Conservation (phyloP, 2,797 vertebrate species). For the Tamandua tetradactyla region DNA sequence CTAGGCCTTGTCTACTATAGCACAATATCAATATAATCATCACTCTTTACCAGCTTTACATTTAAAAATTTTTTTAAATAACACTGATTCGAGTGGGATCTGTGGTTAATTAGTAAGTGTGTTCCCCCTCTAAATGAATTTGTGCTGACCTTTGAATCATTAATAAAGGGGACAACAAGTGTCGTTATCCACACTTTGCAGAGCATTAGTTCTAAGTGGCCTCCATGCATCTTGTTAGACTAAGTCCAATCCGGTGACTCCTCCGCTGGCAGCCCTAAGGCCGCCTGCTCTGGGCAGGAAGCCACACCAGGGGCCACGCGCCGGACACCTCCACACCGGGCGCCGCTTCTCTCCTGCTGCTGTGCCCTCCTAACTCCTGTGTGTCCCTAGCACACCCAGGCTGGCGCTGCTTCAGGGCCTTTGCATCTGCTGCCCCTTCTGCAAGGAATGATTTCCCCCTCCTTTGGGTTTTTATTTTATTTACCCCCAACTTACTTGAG, state of each 20-base stretch:
- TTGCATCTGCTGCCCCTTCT: too few relatives aligned
- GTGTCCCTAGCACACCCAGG: too few relatives aligned
- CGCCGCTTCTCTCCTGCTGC: too few relatives aligned
- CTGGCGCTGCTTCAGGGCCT: too few relatives aligned
- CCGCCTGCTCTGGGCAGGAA: too few relatives aligned
- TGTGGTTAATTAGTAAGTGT: slow-evolving; percentile 23
- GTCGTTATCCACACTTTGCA: not conserved
- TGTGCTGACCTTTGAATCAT: slow-evolving; percentile 34
- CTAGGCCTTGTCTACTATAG: not conserved
- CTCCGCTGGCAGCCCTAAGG: too few relatives aligned
- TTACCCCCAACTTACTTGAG: not conserved
- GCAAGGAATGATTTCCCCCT: too few relatives aligned
- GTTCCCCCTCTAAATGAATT: not conserved
- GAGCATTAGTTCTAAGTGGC: not conserved
- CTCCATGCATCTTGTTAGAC: too few relatives aligned
- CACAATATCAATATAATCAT: not conserved
- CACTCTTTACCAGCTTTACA: not conserved
- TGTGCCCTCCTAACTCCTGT: too few relatives aligned
- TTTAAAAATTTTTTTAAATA: too few relatives aligned
- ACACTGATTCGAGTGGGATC: not conserved
- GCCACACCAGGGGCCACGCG: too few relatives aligned
- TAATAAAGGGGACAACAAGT: not conserved
- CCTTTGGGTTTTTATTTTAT: not conserved
- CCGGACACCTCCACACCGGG: too few relatives aligned
- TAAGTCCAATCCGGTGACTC: not conserved